Base-by-base conservation (phyloP, 1,140 invertebrate species). In the Drosophila tristis region DNA sequence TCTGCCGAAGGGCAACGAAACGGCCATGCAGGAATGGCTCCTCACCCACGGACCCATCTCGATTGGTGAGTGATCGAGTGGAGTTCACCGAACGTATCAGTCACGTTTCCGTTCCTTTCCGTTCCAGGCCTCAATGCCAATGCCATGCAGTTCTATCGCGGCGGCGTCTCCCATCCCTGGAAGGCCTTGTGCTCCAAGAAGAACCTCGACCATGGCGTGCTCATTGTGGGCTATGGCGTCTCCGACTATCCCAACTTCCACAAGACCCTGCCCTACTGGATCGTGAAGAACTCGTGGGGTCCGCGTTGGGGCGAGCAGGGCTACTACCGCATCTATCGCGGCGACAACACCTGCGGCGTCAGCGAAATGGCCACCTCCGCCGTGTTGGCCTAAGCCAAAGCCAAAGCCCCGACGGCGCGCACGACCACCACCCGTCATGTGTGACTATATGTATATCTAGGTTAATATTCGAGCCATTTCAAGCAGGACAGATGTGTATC, bases 141-240 rank as follows among this genome's bases (percentile, higher is more conserved):
- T 93, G 97, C 97, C 2, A 99, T 99, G 97, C 97, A 98, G 94
- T 99, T 99, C 93, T 99, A 99, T 92, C 94, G 98, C 74, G 98
- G 98, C 29, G 98, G 98, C n/a, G 95, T 99, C 8, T 98, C 98
- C 0, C 98, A 99, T 94, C 98, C 98, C 0, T 97, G 95, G 93
- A 96, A 96, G 80, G 95, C 97, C 73, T 93, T 99, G 9, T 99
- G 98, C 91, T 95, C 93, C 90, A 96, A 96, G 0, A 93, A 94
- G 1, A 94, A 95, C 92, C 92, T 98, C 15, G 97, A 98, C 93
- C 97, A 98, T 91, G 97, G 98, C 7, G 98, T 99, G 29, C 93
- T 99, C 1, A 97, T 99, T 90, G 98, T 99, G 23, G 98, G 98
- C 63, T 99, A 95, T 92, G 97, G 97, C 68, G 92, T 95, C 94